phyloP scores from a whole-genome alignment of 2,888 invertebrate genomes.

The Abscondita cerata region DNA sequence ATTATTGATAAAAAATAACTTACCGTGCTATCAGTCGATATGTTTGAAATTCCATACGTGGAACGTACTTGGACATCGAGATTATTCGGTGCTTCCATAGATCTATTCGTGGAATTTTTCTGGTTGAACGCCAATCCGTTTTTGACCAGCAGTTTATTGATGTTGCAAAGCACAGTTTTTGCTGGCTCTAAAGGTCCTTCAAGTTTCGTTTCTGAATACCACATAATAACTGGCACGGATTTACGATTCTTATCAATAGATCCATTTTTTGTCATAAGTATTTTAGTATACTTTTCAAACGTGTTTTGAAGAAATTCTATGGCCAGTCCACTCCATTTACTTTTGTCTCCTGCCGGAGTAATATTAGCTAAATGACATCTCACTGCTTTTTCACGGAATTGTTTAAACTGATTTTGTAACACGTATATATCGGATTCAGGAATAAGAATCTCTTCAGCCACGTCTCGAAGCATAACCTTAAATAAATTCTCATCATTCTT shows the following conservation, averaged over 20 bases:
- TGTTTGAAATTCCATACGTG: no score
- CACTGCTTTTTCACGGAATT: slow-evolving; percentile 65
- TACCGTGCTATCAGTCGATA: no score
- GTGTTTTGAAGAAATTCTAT: slow-evolving; percentile 62
- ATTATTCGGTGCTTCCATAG: neutral
- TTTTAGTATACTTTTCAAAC: slow-evolving; percentile 29
- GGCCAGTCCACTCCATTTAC: slow-evolving; percentile 67
- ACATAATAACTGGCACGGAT: slow-evolving; percentile 66
- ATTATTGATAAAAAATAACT: no score
- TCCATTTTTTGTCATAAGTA: slow-evolving; percentile 39
- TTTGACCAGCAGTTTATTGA: slow-evolving; percentile 71
- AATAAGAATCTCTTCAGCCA: slow-evolving; percentile 64
- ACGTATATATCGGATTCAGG: slow-evolving; percentile 59
- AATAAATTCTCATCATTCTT: slow-evolving; percentile 56
- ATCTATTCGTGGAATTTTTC: neutral
- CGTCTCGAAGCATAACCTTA: slow-evolving; percentile 72
- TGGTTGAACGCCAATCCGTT: slow-evolving; percentile 60
- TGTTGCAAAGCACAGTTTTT: slow-evolving; percentile 67
- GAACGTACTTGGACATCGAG: no score
- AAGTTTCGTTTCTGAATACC: slow-evolving; percentile 66
- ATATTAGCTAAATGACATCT: slow-evolving; percentile 75
- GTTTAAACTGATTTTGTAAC: slow-evolving; percentile 62
- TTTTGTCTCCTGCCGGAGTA: slow-evolving; percentile 69
- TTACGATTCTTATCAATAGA: slow-evolving; percentile 39
- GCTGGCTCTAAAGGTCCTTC: slow-evolving; percentile 73